Percentiles rank a stretch among this genome's conserved stretches.
phyloP scores from a whole-genome alignment of 2,113 vertebrate genomes.

The Xyliphius kryptos region DNA sequence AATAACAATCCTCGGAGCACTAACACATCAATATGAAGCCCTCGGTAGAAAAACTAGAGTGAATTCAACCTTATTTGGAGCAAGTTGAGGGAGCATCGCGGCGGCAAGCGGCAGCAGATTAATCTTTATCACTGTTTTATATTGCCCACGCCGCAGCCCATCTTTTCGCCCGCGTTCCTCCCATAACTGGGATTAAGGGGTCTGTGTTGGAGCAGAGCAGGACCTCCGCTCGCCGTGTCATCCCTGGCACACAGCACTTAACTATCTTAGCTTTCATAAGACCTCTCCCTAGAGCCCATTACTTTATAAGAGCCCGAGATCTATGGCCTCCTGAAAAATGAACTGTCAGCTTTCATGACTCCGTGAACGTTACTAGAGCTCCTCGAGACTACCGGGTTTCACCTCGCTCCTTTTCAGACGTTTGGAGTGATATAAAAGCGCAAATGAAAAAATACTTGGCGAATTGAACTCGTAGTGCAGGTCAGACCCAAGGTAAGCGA shows the following conservation, averaged over 20 bases:
- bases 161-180: slow-evolving; percentile 45
- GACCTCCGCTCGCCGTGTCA: slow-evolving; percentile 63
- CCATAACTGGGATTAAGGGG: slow-evolving; percentile 63
- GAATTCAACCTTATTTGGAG: slow-evolving; percentile 72
- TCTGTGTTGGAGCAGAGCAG: slow-evolving; percentile 59
- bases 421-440: slow-evolving; percentile 48
- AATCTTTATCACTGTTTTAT: slow-evolving; percentile 77
- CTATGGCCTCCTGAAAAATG: slow-evolving; percentile 77
- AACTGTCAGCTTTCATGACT: slow-evolving; percentile 78
- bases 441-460: slow-evolving; percentile 35
- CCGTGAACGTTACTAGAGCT: slow-evolving; percentile 69
- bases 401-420: slow-evolving; percentile 49
- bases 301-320: slow-evolving; percentile 72
- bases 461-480: slow-evolving; percentile 34
- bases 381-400: slow-evolving; percentile 59
- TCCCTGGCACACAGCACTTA: slow-evolving; percentile 71
- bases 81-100: slow-evolving; percentile 71
- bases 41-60: slow-evolving; percentile 56
- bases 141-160: slow-evolving; percentile 61
- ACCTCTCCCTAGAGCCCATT: slow-evolving; percentile 73
- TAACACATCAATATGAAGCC: slow-evolving; percentile 24
- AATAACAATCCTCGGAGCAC: slow-evolving; percentile 12
- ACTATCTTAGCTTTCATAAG: slow-evolving; percentile 77
- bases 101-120: slow-evolving; percentile 70
- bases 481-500: slow-evolving; percentile 36